Conservation (phyloP, 1,140 invertebrate species). For the Paralvinella palmiformis region DNA sequence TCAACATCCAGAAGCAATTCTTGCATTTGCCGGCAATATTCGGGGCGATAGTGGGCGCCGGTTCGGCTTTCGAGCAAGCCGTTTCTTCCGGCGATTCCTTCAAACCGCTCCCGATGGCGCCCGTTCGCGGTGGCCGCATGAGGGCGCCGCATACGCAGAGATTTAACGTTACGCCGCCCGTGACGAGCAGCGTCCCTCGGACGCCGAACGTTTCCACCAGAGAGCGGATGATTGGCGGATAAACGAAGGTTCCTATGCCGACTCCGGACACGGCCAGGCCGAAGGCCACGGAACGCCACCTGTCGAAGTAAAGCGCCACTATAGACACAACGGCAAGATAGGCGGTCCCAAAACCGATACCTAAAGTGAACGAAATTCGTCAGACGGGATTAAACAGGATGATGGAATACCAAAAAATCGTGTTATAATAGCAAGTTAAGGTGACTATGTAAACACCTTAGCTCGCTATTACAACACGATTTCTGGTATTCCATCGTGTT, state of each 20-base stretch:
- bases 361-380: too few species aligned
- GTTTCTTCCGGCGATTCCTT: background rate
- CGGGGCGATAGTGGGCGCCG: background rate
- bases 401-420: too few species aligned
- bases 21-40: background rate
- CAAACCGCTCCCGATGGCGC: background rate
- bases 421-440: too few species aligned
- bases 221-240: slow-evolving; percentile 56
- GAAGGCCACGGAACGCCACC: slow-evolving; percentile 76
- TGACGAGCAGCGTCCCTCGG: slow-evolving; percentile 58
- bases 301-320: slow-evolving; percentile 84
- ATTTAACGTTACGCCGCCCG: slow-evolving; percentile 23
- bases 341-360: slow-evolving; percentile 76
- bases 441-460: too few species aligned
- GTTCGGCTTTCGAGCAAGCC: slow-evolving; percentile 8
- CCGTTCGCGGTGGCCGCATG: slow-evolving; percentile 13
- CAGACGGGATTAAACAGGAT: too few species aligned
- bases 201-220: slow-evolving; percentile 63
- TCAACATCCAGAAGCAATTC: slow-evolving; percentile 12
- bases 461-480: too few species aligned
- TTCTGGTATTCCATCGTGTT: too few species aligned
- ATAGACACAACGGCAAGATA: slow-evolving; percentile 82
- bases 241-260: slow-evolving; percentile 75
- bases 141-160: slow-evolving; percentile 23
- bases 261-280: slow-evolving; percentile 86